Evolutionary conservation across 2,888 invertebrate species (phyloP), one percentile per base, ranked within the genome.

Genomic region (Macrophya annulata): DNA sequence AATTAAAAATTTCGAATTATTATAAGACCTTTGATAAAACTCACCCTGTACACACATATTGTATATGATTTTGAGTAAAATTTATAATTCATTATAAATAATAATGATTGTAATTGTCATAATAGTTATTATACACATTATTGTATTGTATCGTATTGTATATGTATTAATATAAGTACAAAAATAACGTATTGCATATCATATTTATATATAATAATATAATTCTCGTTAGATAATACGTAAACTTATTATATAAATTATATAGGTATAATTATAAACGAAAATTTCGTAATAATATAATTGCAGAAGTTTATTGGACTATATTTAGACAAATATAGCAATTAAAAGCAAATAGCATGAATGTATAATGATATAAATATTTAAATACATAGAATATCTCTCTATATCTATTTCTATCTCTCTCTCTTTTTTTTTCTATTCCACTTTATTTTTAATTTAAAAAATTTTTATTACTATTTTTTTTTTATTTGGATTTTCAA

Each of bases 151-250:
- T 55, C 5, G 6, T n/a, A 17, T 55, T 9, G 62, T 48, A 3
- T 31, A 31, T 31, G 31, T 31, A 62, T 62, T 62, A 62, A 45
- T 83, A 48, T 62, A 68, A 71, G 43, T 68, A 83, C 21, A 83
- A 83, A 83, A 68, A 51, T 83, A 83, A 83, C 65, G 68, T 21
- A 83, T 48, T 45, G 8, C 40, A 51, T 31, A 68, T 6, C 59
- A 40, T 21, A 12, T 71, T 65, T 62, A 45, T 37, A 45, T 71
- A 72, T 45, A 43, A 21, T 48, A 74, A n/a, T 17, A n/a, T 10
- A 72, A 37, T 68, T 72, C 37, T 72, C 71, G n/a, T 17, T 55
- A n/a, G 48, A 45, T 48, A 25, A 25, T 25, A 76, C 15, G n/a
- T 25, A 10, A 76, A 43, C 17, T n/a, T 51, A 62, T 59, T 21